These are phyloP conservation scores for Epistrophe grossulariae DNA, from an alignment of 2,888 invertebrate genomes.

Conservation along the genomic window DNA sequence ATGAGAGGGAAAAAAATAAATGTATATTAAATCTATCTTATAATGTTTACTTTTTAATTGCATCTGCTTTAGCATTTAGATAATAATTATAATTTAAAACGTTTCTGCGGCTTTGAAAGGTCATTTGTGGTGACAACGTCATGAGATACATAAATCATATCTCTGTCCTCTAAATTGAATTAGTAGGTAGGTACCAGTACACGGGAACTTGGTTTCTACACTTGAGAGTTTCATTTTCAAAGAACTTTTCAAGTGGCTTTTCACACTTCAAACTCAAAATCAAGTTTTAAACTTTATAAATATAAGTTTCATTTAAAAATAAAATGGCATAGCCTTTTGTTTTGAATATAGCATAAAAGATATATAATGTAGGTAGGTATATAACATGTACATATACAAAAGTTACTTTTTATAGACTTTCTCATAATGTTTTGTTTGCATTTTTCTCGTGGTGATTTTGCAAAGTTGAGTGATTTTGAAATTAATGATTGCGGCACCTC, in stretches of 20 bases:
- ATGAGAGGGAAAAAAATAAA: slow-evolving; percentile 50
- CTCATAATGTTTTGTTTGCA: slow-evolving; percentile 42
- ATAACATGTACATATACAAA: no score
- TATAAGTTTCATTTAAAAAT: background rate
- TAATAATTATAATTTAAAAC: slow-evolving; percentile 9
- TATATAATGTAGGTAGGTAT: no score
- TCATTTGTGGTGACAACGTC: slow-evolving; percentile 44
- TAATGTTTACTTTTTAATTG: slow-evolving; percentile 12
- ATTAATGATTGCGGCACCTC: slow-evolving; percentile 51
- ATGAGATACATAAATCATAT: background rate
- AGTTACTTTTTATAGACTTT: slow-evolving; percentile 43
- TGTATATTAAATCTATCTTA: slow-evolving; percentile 17
- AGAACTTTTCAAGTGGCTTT: background rate
- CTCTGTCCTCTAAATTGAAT: slow-evolving; percentile 19
- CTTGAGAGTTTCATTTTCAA: background rate
- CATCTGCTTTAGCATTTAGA: slow-evolving; percentile 31
- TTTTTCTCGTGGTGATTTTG: slow-evolving; percentile 55
- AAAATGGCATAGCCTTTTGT: background rate
- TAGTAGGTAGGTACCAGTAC: background rate
- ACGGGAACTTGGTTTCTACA: slow-evolving; percentile 1
- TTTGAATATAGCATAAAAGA: background rate
- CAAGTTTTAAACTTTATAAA: background rate
- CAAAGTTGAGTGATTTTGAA: slow-evolving; percentile 72
- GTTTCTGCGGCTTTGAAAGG: slow-evolving; percentile 40
- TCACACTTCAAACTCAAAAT: background rate